Conservation (phyloP, 2,113 vertebrate genomes). For the Bos taurus region DNA sequence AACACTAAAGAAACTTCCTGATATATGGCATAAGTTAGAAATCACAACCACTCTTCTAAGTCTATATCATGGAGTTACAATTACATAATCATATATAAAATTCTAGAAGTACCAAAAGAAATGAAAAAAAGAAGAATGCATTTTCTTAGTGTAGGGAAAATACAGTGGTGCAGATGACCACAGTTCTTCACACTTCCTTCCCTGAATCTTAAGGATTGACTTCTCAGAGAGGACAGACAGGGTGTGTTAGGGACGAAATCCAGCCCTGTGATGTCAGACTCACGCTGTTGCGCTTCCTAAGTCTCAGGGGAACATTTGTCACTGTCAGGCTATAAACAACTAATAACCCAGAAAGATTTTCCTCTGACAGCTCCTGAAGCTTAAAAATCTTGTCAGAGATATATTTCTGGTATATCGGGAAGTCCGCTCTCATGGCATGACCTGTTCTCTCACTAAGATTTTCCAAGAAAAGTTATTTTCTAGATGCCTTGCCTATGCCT, state of each 20-base stretch:
- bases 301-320: slow-evolving; percentile 64
- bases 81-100: neutral
- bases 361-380: slow-evolving; percentile 58
- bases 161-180: slow-evolving; percentile 28
- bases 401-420: slow-evolving; percentile 48
- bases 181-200: slow-evolving; percentile 41
- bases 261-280: slow-evolving; percentile 64
- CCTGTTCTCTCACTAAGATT: neutral
- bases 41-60: neutral
- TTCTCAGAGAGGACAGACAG: slow-evolving; percentile 14
- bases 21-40: neutral
- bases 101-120: neutral
- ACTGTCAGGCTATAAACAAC: slow-evolving; percentile 68
- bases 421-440: slow-evolving; percentile 13
- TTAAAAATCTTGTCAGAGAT: slow-evolving; percentile 47
- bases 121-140: neutral
- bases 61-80: neutral
- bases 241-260: slow-evolving; percentile 55
- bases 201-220: slow-evolving; percentile 29
- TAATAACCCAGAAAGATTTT: slow-evolving; percentile 71
- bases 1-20: neutral
- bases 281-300: slow-evolving; percentile 38
- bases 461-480: neutral
- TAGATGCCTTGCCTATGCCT: no score
- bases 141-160: slow-evolving; percentile 25